Percentiles rank a stretch among this genome's conserved stretches.
Conservation (phyloP, 2,797 vertebrate genomes). For the Corythornis leucogaster region DNA sequence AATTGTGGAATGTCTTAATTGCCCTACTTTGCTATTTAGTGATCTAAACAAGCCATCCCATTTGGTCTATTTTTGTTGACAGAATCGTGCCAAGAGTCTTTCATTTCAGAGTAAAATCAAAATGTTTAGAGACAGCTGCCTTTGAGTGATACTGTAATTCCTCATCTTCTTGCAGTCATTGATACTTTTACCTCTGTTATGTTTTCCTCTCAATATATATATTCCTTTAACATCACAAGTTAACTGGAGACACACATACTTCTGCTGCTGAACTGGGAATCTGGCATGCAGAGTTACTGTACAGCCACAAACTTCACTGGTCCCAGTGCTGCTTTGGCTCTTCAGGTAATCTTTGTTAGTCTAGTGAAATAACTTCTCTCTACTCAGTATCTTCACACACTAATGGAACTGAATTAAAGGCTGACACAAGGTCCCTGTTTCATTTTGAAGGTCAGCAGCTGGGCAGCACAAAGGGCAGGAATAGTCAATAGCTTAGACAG, state of each 20-base stretch:
- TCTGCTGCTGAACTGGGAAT: neutral
- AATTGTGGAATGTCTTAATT: constrained; percentile 10
- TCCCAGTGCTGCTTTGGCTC: neutral
- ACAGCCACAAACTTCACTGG: neutral
- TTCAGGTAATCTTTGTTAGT: neutral
- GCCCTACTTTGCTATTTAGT: neutral
- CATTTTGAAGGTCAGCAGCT: neutral
- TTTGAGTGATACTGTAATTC: neutral
- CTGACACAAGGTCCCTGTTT: neutral
- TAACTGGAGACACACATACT: neutral
- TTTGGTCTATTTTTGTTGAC: neutral
- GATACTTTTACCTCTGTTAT: neutral
- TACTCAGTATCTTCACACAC: neutral
- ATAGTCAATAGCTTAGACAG: neutral
- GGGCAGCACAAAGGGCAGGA: neutral
- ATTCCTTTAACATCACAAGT: neutral
- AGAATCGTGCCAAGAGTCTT: neutral
- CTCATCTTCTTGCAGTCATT: neutral
- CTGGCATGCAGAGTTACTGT: neutral
- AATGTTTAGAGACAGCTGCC: neutral
- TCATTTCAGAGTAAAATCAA: constrained; percentile 19
- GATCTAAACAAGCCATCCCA: neutral
- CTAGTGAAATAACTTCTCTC: neutral
- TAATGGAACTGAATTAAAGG: neutral
- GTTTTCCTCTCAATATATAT: neutral